phyloP scores from a whole-genome alignment of 2,113 vertebrate species.

The Urocitellus parryii region DNA sequence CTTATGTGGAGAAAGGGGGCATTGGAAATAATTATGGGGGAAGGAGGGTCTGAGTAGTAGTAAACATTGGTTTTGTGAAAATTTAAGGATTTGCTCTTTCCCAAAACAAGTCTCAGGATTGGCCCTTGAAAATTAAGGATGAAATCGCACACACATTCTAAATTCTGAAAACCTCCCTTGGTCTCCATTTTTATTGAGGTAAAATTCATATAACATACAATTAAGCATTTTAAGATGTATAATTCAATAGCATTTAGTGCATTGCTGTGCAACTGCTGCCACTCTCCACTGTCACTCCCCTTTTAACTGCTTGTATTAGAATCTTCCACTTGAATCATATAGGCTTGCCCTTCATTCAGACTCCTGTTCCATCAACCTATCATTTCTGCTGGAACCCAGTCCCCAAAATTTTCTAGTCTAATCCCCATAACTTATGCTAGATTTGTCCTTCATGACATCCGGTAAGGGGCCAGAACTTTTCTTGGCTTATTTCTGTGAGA shows the following conservation, averaged over 20 bases:
- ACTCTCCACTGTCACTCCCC: neutral
- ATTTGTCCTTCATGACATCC: neutral
- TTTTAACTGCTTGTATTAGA: neutral
- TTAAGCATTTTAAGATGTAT: neutral
- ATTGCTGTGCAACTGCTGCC: neutral
- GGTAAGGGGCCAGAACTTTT: neutral
- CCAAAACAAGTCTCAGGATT: neutral
- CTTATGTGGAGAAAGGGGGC: neutral
- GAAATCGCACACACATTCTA: neutral
- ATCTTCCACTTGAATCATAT: neutral
- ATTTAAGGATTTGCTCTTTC: neutral
- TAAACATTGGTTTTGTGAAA: neutral
- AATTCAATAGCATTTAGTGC: neutral
- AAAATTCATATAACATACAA: neutral
- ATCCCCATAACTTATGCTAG: neutral
- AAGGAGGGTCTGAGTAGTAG: neutral
- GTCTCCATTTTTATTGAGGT: neutral
- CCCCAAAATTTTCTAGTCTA: neutral
- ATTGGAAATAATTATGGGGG: neutral
- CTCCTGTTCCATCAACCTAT: neutral
- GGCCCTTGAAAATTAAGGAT: neutral
- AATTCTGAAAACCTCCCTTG: neutral
- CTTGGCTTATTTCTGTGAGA: neutral
- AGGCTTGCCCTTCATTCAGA: neutral
- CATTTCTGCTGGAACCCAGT: neutral